phyloP scores from a whole-genome alignment of 2,113 vertebrate species.

The Alectura lathami region DNA sequence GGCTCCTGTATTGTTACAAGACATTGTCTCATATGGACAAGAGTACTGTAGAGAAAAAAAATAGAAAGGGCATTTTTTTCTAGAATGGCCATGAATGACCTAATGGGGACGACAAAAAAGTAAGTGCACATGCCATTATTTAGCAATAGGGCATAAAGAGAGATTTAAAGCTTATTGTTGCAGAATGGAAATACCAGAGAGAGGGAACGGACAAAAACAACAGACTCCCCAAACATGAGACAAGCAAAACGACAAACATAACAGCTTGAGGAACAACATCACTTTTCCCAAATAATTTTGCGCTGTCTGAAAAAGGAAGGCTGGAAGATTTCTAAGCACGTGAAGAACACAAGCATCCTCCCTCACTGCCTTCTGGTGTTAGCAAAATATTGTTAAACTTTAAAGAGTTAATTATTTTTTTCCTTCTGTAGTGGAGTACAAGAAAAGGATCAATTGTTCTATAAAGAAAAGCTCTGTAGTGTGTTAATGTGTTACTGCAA shows the following conservation, averaged over 20 bases:
- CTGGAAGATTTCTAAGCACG: background rate
- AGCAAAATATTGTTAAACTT: constrained; percentile 77
- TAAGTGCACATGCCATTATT: constrained; percentile 90
- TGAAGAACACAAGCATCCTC: constrained; percentile 29
- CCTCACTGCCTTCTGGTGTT: constrained; percentile 38
- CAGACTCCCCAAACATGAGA: constrained; percentile 79
- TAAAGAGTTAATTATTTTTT: constrained; percentile 81
- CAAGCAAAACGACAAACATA: constrained; percentile 77
- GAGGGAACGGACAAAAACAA: constrained; percentile 84
- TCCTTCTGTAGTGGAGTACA: constrained; percentile 71
- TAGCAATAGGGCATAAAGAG: constrained; percentile 84
- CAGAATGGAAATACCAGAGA: constrained; percentile 83
- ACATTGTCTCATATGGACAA: constrained; percentile 96
- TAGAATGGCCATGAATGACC: constrained; percentile 92
- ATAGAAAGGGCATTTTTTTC: constrained; percentile 82
- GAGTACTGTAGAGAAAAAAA: constrained; percentile 83
- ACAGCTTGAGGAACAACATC: constrained; percentile 64
- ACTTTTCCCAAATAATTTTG: constrained; percentile 47
- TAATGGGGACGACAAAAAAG: constrained; percentile 90
- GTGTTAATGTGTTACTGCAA: constrained; percentile 86
- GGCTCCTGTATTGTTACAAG: constrained; percentile 94
- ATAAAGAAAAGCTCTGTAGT: constrained; percentile 83
- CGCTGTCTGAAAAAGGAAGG: constrained; percentile 38
- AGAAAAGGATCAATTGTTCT: constrained; percentile 85
- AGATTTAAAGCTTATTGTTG: constrained; percentile 90